Percentiles rank a stretch among this genome's conserved stretches.
Conservation (phyloP, 35 echinoderm and acorn worm genomes). For the Heliocidaris erythrogramma region DNA sequence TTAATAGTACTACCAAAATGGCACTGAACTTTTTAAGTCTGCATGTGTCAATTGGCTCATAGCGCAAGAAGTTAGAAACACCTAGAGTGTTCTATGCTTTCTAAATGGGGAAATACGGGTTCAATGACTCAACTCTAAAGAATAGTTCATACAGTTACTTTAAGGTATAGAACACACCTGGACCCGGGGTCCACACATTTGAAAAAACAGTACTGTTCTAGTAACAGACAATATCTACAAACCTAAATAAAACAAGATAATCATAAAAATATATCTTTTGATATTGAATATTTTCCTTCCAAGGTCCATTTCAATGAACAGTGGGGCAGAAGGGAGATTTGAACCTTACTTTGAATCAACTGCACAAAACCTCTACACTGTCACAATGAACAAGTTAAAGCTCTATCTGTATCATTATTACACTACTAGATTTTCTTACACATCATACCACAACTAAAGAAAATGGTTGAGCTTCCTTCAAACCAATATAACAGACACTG, state of each 20-base stretch:
- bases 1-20: no score
- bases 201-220: constrained; percentile 36
- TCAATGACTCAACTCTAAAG: neutral
- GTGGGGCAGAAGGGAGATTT: neutral
- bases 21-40: neutral
- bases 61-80: neutral
- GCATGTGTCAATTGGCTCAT: neutral
- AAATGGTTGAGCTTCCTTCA: neutral
- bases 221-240: constrained; percentile 30
- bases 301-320: neutral
- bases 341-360: neutral
- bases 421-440: neutral
- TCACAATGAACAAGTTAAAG: neutral
- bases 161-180: neutral
- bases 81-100: neutral
- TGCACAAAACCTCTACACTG: neutral
- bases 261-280: neutral
- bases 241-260: constrained; percentile 4
- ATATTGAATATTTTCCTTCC: constrained; percentile 7
- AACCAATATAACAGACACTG: neutral
- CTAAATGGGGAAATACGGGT: neutral
- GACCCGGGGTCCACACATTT: neutral
- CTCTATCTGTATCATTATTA: neutral
- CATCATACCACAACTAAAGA: neutral
- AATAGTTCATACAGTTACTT: neutral